phyloP scores from a whole-genome alignment of 2,888 invertebrate species.

The Rapana venosa region DNA sequence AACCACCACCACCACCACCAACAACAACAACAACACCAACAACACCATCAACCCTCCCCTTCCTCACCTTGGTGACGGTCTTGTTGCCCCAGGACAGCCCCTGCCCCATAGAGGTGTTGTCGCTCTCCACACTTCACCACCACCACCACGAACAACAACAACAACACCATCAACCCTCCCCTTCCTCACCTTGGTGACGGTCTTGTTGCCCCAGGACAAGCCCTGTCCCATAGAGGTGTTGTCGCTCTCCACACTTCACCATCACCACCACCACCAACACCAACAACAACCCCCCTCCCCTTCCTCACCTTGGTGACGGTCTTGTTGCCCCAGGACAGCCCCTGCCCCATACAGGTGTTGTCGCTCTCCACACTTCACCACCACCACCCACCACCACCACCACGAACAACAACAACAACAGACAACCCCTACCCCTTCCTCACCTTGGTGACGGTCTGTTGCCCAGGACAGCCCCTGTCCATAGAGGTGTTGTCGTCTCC shows the following conservation, averaged over 20 bases:
- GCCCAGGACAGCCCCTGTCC: conserved; percentile 58
- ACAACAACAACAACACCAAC: too few relatives aligned
- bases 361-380: conserved; percentile 53
- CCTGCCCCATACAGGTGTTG: conserved; percentile 66
- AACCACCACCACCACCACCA: too few relatives aligned
- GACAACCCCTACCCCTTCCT: too few relatives aligned
- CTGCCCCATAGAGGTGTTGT: conserved; percentile 65
- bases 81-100: conserved; percentile 57
- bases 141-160: conserved; percentile 25
- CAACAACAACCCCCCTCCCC: not conserved
- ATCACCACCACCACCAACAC: not conserved
- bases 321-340: conserved; percentile 54
- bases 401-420: too few relatives aligned
- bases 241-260: conserved; percentile 50
- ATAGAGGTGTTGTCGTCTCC: conserved; percentile 66
- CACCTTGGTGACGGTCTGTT: conserved; percentile 35
- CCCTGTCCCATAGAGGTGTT: conserved; percentile 67
- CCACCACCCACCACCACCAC: too few relatives aligned
- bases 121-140: conserved; percentile 51
- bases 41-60: not conserved
- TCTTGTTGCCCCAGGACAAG: conserved; percentile 52
- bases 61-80: conserved; percentile 33
- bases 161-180: conserved; percentile 8
- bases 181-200: conserved; percentile 30
- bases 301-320: conserved; percentile 32